phyloP scores from a whole-genome alignment of 2,888 invertebrate species.

The Adelognathus sp. region DNA sequence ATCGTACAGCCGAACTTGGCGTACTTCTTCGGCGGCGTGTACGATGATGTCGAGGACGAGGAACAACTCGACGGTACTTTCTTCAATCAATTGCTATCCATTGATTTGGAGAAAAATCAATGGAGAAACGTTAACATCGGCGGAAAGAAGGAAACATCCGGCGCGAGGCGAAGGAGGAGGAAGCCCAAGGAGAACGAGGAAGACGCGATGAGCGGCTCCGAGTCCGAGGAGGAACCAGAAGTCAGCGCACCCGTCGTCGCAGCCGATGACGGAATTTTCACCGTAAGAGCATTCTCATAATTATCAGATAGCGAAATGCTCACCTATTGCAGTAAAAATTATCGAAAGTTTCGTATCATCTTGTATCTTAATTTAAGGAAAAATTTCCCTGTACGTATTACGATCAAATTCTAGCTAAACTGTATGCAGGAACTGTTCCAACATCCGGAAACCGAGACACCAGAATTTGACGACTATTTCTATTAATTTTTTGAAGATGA shows the following conservation, averaged over 20 bases:
- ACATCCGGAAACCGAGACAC: no score
- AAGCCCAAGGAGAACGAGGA: slow-evolving; percentile 76
- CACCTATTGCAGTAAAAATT: no score
- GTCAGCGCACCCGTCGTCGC: slow-evolving; percentile 80
- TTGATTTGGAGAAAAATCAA: slow-evolving; percentile 88
- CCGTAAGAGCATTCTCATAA: slow-evolving; percentile 81
- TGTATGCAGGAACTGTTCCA: no score
- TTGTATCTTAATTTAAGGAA: no score
- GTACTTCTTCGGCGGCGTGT: slow-evolving; percentile 94
- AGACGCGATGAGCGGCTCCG: slow-evolving; percentile 71
- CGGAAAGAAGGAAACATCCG: slow-evolving; percentile 80
- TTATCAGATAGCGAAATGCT: no score
- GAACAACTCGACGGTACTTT: slow-evolving; percentile 91
- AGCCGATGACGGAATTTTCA: slow-evolving; percentile 93
- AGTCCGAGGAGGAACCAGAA: slow-evolving; percentile 73
- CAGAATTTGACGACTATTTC: no score
- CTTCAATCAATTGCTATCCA: slow-evolving; percentile 88
- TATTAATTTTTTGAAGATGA: no score
- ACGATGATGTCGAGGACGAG: slow-evolving; percentile 92
- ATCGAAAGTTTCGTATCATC: no score
- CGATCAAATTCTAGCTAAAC: no score
- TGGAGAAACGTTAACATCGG: slow-evolving; percentile 84
- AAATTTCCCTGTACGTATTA: no score
- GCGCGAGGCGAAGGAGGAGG: slow-evolving; percentile 79
- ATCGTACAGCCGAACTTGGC: slow-evolving; percentile 86